Base-by-base conservation (phyloP, 2,113 vertebrate species). In the Microcebus murinus region DNA sequence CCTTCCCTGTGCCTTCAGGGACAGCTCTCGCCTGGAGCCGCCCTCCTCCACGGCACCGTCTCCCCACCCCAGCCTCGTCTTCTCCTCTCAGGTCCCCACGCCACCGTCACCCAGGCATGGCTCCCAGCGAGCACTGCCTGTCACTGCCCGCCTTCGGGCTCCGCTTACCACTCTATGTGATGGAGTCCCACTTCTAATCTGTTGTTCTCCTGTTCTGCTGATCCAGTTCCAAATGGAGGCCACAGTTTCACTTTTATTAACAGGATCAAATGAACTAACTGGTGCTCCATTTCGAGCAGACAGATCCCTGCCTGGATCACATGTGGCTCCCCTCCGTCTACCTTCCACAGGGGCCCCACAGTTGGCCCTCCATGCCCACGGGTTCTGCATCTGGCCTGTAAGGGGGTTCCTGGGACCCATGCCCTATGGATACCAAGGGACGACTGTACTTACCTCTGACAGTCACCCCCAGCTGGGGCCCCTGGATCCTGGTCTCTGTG, bases 111-210 rank as follows among this genome's bases (percentile, higher is more conserved):
- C 3, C 14, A 34, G 8, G 12, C 15, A 4, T 27, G 17, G n/a
- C 11, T 59, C 85, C n/a, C 10, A 12, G 27, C 5, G 20, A 3
- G 4, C 48, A 55, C 25, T 45, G 10, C 31, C 11, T 17, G 21
- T 42, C 52, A 42, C 21, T 42, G 31, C 36, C 52, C 48, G 4
- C 50, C 6, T 23, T 4, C 3, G 3, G 73, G 9, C 42, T n/a
- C 17, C 8, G 8, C 27, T 15, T 5, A 6, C 21, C 6, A 1
- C 2, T 57, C 20, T 50, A 0, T 1, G 0, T 13, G 12, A 21
- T 11, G 17, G 31, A 39, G 29, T 27, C 61, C 27, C 25, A 59
- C 5, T 65, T 31, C 36, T 31, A 6, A 3, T 29, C 29, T 45
- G 8, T 48, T 12, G 10, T 14, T 29, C 6, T 2, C 6, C 11